phyloP scores from a whole-genome alignment of 2,113 vertebrate genomes.

The Tringa solitaria region DNA sequence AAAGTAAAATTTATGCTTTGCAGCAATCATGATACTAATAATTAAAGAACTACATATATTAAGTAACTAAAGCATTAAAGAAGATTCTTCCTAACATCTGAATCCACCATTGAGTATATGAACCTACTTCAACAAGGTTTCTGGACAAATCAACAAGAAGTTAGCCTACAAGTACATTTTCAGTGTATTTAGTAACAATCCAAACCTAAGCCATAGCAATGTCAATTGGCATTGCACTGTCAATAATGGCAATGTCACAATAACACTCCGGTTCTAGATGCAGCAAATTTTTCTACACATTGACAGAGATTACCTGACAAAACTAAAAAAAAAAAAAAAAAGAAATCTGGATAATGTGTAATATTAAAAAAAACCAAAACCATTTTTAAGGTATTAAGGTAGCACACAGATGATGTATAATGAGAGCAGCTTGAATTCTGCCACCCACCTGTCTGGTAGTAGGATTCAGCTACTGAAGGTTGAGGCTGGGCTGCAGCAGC shows the following conservation, averaged over 20 bases:
- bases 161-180: not conserved
- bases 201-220: too few species aligned
- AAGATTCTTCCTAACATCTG: too few species aligned
- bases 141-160: too few species aligned
- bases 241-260: not conserved
- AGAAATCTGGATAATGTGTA: not conserved
- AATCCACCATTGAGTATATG: not conserved
- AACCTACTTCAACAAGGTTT: not conserved
- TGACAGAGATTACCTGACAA: not conserved
- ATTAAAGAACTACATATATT: not conserved
- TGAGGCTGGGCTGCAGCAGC: too few species aligned
- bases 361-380: too few species aligned
- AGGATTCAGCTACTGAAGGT: too few species aligned
- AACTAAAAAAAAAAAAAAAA: not conserved
- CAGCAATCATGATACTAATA: not conserved
- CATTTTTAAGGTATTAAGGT: too few species aligned
- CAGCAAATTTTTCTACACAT: not conserved
- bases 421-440: too few species aligned
- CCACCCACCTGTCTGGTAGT: too few species aligned
- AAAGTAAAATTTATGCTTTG: not conserved
- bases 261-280: not conserved
- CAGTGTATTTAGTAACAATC: not conserved
- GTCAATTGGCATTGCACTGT: too few species aligned
- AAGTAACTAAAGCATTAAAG: not conserved
- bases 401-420: too few species aligned